Conservation (phyloP, 2,888 invertebrate genomes). For the Elegia similella region DNA sequence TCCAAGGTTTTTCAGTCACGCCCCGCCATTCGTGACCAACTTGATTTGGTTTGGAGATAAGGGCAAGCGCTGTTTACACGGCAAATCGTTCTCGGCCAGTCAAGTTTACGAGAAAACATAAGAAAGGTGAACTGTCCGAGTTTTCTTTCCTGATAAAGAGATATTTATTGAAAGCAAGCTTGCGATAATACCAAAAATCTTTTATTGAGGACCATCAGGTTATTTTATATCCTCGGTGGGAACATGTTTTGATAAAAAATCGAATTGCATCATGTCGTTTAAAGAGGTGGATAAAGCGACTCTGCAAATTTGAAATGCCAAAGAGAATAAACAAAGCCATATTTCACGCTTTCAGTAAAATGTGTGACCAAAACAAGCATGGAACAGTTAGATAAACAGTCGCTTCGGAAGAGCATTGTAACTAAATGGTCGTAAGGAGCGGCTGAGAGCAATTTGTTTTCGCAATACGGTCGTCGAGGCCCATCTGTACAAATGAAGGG, state of each 20-base stretch:
- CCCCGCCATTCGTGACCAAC: slow-evolving; percentile 70
- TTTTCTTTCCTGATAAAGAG: slow-evolving; percentile 31
- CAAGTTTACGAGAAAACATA: slow-evolving; percentile 37
- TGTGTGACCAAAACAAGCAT: slow-evolving; percentile 15
- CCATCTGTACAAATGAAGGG: slow-evolving; percentile 74
- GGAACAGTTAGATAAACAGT: slow-evolving; percentile 19
- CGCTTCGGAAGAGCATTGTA: slow-evolving; percentile 32
- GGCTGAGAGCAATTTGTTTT: slow-evolving; percentile 62
- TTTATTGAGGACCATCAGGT: background rate
- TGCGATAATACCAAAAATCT: slow-evolving; percentile 1
- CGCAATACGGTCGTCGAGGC: slow-evolving; percentile 65
- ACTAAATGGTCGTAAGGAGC: slow-evolving; percentile 51
- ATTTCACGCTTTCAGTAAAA: background rate
- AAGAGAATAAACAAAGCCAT: background rate
- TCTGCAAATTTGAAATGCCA: background rate
- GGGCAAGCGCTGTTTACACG: slow-evolving; percentile 59
- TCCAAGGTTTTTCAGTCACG: slow-evolving; percentile 53
- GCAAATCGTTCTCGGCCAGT: slow-evolving; percentile 39
- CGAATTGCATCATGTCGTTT: background rate
- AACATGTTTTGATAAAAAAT: background rate
- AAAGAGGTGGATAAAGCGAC: background rate
- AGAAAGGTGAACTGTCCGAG: slow-evolving; percentile 37
- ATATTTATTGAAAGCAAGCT: slow-evolving; percentile 26
- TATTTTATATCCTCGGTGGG: background rate
- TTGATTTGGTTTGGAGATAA: slow-evolving; percentile 65